phyloP scores from a whole-genome alignment of 2,888 invertebrate species.

The Diplazon laetatorius region DNA sequence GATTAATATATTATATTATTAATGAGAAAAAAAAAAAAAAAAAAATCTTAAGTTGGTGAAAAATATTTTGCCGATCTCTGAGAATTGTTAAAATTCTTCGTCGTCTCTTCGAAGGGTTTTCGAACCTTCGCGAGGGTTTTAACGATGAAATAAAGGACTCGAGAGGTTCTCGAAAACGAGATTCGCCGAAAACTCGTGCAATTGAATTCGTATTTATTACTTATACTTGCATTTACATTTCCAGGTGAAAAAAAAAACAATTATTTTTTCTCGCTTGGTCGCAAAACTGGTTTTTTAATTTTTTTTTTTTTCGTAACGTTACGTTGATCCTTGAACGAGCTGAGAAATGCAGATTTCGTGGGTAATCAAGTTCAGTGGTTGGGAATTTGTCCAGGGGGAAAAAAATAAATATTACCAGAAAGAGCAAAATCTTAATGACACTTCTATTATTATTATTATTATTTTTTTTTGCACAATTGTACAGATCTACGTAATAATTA shows the following conservation, averaged over 20 bases:
- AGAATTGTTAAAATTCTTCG: too few species aligned
- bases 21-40: too few species aligned
- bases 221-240: too few species aligned
- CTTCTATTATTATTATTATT: too few species aligned
- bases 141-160: not conserved
- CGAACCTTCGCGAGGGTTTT: constrained; percentile 7
- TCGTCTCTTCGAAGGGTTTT: too few species aligned
- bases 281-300: constrained; percentile 30
- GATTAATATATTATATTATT: too few species aligned
- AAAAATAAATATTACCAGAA: not conserved
- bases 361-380: not conserved
- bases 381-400: too few species aligned
- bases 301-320: not conserved
- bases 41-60: too few species aligned
- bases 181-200: constrained; percentile 19
- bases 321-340: not conserved
- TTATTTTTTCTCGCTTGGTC: constrained; percentile 19
- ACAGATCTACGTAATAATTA: constrained; percentile 74
- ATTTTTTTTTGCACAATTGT: constrained; percentile 61
- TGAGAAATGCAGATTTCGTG: not conserved
- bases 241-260: too few species aligned
- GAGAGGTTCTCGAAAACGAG: constrained; percentile 1
- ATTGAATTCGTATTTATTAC: too few species aligned
- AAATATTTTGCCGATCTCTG: too few species aligned
- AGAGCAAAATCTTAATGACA: not conserved